Conservation (phyloP, 2,888 invertebrate genomes). For the Anagyrus pseudococci region DNA sequence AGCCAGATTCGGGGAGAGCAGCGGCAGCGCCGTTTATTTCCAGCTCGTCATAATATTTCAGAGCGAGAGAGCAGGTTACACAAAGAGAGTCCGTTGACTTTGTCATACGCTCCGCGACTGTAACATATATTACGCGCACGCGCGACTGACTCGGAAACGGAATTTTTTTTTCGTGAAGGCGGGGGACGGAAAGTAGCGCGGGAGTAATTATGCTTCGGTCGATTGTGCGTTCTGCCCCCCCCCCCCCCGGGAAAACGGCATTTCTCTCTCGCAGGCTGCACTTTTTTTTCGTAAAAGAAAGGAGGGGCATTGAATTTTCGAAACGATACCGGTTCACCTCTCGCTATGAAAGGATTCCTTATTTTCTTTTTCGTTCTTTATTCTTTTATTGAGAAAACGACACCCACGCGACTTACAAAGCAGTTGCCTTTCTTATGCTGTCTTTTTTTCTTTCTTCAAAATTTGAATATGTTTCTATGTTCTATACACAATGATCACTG, state of each 20-base stretch:
- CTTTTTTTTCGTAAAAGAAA: background rate
- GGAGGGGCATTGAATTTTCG: background rate
- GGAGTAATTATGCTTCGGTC: background rate
- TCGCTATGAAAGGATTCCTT: background rate
- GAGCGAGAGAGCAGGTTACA: no score
- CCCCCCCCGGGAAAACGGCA: background rate
- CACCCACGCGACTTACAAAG: background rate
- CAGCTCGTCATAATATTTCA: no score
- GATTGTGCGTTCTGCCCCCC: no score
- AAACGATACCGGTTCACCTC: background rate
- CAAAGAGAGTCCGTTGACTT: no score
- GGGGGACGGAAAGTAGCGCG: background rate
- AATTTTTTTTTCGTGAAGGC: background rate
- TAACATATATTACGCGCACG: no score
- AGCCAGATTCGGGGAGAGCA: no score
- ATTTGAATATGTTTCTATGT: no score
- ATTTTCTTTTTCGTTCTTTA: background rate
- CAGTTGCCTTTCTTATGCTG: background rate
- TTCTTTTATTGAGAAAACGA: background rate
- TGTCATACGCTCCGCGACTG: no score
- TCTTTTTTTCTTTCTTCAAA: no score
- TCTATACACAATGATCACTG: no score
- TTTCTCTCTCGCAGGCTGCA: no score
- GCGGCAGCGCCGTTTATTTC: no score
- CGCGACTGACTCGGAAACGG: background rate